phyloP scores from a whole-genome alignment of 2,888 invertebrate species.

The Tortrix viridana region DNA sequence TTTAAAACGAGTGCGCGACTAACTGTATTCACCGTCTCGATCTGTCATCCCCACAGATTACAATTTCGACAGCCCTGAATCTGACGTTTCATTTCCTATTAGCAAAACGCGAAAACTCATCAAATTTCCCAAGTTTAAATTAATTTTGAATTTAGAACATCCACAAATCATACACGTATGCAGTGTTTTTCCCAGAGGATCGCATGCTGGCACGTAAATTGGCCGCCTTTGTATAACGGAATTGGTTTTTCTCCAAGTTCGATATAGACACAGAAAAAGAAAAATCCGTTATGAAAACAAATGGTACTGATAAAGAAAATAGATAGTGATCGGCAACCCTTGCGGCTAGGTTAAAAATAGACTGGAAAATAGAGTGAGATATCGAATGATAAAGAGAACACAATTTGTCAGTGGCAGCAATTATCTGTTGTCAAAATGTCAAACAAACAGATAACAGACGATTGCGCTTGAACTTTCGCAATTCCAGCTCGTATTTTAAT shows the following conservation, averaged over 20 bases:
- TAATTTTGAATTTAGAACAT: constrained; percentile 39
- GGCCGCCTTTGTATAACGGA: constrained; percentile 66
- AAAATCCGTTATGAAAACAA: constrained; percentile 49
- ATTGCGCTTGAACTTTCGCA: too few relatives aligned
- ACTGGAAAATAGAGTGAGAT: constrained; percentile 5
- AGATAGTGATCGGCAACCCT: constrained; percentile 32
- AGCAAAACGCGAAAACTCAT: constrained; percentile 42
- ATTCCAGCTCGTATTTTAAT: too few relatives aligned
- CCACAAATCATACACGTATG: constrained; percentile 39
- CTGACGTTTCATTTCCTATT: constrained; percentile 42
- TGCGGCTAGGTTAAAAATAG: constrained; percentile 15
- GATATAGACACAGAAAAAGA: constrained; percentile 52
- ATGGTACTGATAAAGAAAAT: constrained; percentile 29
- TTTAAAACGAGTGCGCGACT: constrained; percentile 40
- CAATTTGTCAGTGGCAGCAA: not conserved
- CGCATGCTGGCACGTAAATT: constrained; percentile 66
- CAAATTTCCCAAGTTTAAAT: constrained; percentile 45
- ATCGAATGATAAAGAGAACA: not conserved
- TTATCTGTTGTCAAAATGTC: too few relatives aligned
- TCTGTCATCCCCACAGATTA: constrained; percentile 49
- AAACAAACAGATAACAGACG: too few relatives aligned
- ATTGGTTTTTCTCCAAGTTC: constrained; percentile 71
- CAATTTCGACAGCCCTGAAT: constrained; percentile 48
- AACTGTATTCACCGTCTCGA: constrained; percentile 52
- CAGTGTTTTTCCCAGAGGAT: constrained; percentile 47